Evolutionary conservation across 2,113 vertebrate species (phyloP), one percentile per base, ranked within the genome.

Genomic region (Rhegmatorhina hoffmannsi): DNA sequence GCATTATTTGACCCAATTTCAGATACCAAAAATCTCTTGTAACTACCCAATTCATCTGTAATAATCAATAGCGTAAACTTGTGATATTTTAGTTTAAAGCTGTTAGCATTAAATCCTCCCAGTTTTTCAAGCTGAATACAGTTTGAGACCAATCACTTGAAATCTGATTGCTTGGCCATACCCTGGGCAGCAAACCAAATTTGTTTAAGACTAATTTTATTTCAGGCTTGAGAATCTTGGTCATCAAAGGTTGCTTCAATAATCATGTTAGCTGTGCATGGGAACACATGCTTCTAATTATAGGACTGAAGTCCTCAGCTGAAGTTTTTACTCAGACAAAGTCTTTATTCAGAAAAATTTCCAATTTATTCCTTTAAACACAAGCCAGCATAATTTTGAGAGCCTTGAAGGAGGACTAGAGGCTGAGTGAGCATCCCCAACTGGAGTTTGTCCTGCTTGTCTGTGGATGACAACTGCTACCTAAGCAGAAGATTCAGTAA

Each of bases 161-260:
- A 92, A 96, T 94, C 38, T 14, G 20, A 95, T 88, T 97, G 78
- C 55, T 92, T 47, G 89, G 44, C 60, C 92, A 47, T 67, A 82
- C 81, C 29, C 26, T 47, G 38, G 63, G 44, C 68, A 93, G 56
- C 9, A 95, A 94, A 94, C 28, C 21, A 75, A 72, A 91, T 94
- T 84, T 93, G n/a, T 90, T 93, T 90, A 75, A 81, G 69, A 78
- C 53, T 95, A 81, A 94, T 92, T 94, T 86, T 92, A 88, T 95
- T 88, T 90, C 56, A 80, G 70, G 86, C 58, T 79, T 86, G 68
- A 90, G 63, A 95, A 84, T 94, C 94, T 90, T 90, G 68, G 64
- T 88, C 72, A 94, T 94, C 82, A 95, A 86, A 96, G 75, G 17
- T 92, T 90, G 46, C 40, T 93, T 78, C 82, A 88, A 9, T 94